Base-by-base conservation (phyloP, 2,888 invertebrate genomes). In the Plagodis dolabraria region DNA sequence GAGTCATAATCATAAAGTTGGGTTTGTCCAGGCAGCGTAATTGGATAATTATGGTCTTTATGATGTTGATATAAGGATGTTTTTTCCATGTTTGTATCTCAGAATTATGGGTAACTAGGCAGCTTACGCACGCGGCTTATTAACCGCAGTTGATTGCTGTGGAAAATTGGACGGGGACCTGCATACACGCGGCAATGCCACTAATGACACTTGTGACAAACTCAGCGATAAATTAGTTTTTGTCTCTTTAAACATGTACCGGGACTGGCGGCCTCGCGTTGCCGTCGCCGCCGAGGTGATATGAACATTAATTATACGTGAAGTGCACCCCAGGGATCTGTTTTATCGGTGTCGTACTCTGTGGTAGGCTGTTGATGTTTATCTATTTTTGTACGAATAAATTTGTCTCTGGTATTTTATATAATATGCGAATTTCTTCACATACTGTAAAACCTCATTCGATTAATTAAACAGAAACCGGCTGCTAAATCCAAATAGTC, bases 71-170 rank as follows among this genome's bases (percentile, higher is more conserved):
- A 11, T 53, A 59, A 53, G 61, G 47, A 50, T 47, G 53, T 59
- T 63, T 65, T 57, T 63, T 36, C 60, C 58, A 46, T 59, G 49
- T 52, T 44, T 56, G 40, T 55, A 55, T 54, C 49, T 52, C 53
- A 44, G 59, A 64, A 57, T 60, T 60, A 65, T 63, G 66, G 71
- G 75, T 77, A 72, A 75, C 72, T 74, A 78, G 76, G 76, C 76
- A 77, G 78, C 75, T 71, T 79, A 75, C 72, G 71, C 73, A 71
- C 74, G 73, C 74, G 75, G 75, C 80, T 82, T 83, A 86, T 84
- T 86, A 87, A 81, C 82, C 74, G 75, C 80, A 78, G 79, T 81
- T 85, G 83, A 87, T 86, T 85, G 81, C 80, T 74, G 76, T 72
- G 70, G 80, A 77, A 82, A 85, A 85, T 86, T 85, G 85, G 81